Base-by-base conservation (phyloP, 37 sponge, comb jelly and placozoan species). In the Geodia barretti region DNA sequence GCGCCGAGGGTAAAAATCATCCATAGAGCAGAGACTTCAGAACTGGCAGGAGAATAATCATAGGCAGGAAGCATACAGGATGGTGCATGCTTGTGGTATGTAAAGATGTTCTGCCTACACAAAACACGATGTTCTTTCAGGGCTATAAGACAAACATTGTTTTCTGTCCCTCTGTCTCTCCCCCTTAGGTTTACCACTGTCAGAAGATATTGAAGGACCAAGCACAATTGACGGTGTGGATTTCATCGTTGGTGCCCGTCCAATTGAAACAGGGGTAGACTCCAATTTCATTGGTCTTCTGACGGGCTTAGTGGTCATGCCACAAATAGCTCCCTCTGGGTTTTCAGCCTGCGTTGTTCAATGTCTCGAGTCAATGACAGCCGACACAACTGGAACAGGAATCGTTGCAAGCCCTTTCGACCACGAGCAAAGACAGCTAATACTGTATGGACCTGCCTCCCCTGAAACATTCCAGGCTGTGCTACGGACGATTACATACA, bases 191-290 rank as follows among this genome's bases (percentile, higher is more conserved):
- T 65, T 88, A 25, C 88, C 88, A 26, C 62, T 88, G 35, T 20
- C 47, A 24, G 39, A 33, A 72, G 83, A 88, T 77, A 70, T 88
- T 70, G 88, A 88, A 38, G 90, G 90, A 25, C 80, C 76, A 0
- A 35, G 11, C 32, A 23, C 42, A 24, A 43, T 30, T 41, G 78
- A 81, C 32, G 37, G 33, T 59, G 71, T 64, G 7, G 54, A 47
- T 47, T 61, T 88, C 59, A 74, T 85, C 11, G 39, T 92, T 20
- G 93, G 89, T 58, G 93, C 81, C 0, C 79, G 93, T 31, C 54
- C 77, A 23, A 85, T 81, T 7, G 64, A 72, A 21, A 43, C 72
- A 28, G 79, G 77, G 28, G 0, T 14, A 29, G 93, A 92, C 68
- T 58, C 28, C 3, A 64, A 85, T 38, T 61, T 92, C 42, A 63